phyloP scores from a whole-genome alignment of 1,140 invertebrate genomes.

The Bombyx mori region ASM3026992v2 NC_085122.1:12625501-12626000 shows the following conservation, averaged over 20 bases:
- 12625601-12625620: conserved; percentile 90
- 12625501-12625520: conserved; percentile 87
- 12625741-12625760: conserved; percentile 82
- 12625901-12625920: too few relatives aligned
- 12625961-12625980: too few relatives aligned
- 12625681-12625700: conserved; percentile 90
- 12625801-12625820: too few relatives aligned
- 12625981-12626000: too few relatives aligned
- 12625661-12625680: conserved; percentile 89
- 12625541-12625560: conserved; percentile 97
- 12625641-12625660: conserved; percentile 89
- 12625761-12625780: conserved; percentile 55
- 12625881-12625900: too few relatives aligned
- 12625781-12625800: too few relatives aligned
- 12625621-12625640: conserved; percentile 91
- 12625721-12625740: conserved; percentile 86
- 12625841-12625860: too few relatives aligned
- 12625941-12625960: too few relatives aligned
- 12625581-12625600: conserved; percentile 85
- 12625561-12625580: conserved; percentile 92
- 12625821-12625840: too few relatives aligned
- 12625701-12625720: conserved; percentile 85
- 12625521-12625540: conserved; percentile 92
- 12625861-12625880: too few relatives aligned
- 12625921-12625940: too few relatives aligned